phyloP scores from a whole-genome alignment of 1,140 invertebrate species.

The Cecropterus lyciades region DNA sequence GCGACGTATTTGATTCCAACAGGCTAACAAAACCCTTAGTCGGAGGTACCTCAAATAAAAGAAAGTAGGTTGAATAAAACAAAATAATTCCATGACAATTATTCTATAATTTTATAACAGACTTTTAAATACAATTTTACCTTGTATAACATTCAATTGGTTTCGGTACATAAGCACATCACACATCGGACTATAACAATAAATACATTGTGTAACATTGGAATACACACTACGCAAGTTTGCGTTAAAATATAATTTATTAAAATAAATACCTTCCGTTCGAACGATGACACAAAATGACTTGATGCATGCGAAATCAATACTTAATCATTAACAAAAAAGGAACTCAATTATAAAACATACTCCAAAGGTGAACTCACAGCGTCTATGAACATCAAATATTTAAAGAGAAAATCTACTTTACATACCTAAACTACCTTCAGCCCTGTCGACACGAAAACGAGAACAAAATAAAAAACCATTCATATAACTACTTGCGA shows the following conservation, averaged over 20 bases:
- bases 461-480: constrained; percentile 28
- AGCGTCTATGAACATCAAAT: constrained; percentile 10
- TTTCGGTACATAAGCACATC: constrained; percentile 67
- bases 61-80: constrained; percentile 28
- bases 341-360: constrained; percentile 46
- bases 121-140: constrained; percentile 80
- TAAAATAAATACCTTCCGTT: constrained; percentile 55
- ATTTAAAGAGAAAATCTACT: constrained; percentile 9
- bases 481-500: constrained; percentile 29
- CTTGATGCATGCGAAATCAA: constrained; percentile 58
- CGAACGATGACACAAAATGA: constrained; percentile 67
- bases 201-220: constrained; percentile 75
- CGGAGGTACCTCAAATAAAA: too few species aligned
- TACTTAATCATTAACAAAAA: constrained; percentile 34
- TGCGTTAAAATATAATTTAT: constrained; percentile 50
- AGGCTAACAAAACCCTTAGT: too few species aligned
- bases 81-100: constrained; percentile 54
- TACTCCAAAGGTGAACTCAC: constrained; percentile 33
- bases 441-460: constrained; percentile 41
- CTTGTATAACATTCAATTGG: constrained; percentile 69
- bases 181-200: constrained; percentile 69
- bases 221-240: constrained; percentile 62
- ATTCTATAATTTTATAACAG: constrained; percentile 77
- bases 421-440: constrained; percentile 35
- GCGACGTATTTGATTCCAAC: too few species aligned